These are phyloP conservation scores for Pitta sordida DNA, from an alignment of 2,113 vertebrate species.

Conservation along the genomic window DNA sequence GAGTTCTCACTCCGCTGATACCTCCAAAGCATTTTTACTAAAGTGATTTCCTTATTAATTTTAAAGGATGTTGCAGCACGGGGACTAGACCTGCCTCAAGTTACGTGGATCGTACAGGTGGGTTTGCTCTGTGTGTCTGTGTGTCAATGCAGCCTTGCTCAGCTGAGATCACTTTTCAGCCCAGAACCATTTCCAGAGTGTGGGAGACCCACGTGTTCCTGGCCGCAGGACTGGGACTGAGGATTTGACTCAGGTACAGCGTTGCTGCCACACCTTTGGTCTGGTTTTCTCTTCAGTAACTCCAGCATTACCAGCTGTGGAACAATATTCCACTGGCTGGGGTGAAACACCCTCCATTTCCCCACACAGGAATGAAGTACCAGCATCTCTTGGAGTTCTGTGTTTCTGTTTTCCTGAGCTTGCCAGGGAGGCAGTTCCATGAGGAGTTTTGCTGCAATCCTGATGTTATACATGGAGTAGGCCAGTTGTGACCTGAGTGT, in stretches of 20 bases:
- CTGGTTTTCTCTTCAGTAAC: neutral
- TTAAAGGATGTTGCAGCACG: slow-evolving; percentile 93
- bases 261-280: neutral
- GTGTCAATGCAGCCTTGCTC: neutral
- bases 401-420: neutral
- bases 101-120: slow-evolving; percentile 97
- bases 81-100: slow-evolving; percentile 89
- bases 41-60: neutral
- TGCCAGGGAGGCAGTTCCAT: neutral
- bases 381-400: neutral
- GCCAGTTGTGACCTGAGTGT: neutral
- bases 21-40: neutral
- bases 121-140: neutral
- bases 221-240: neutral
- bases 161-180: neutral
- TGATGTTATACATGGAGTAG: neutral
- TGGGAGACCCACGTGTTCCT: neutral
- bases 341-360: neutral
- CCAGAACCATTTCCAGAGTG: neutral
- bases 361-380: neutral
- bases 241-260: neutral
- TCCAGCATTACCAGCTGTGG: neutral
- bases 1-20: neutral
- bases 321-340: neutral
- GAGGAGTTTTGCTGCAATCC: neutral